Base-by-base conservation (phyloP, 2,113 vertebrate species). In the Clarias batrachus region DNA sequence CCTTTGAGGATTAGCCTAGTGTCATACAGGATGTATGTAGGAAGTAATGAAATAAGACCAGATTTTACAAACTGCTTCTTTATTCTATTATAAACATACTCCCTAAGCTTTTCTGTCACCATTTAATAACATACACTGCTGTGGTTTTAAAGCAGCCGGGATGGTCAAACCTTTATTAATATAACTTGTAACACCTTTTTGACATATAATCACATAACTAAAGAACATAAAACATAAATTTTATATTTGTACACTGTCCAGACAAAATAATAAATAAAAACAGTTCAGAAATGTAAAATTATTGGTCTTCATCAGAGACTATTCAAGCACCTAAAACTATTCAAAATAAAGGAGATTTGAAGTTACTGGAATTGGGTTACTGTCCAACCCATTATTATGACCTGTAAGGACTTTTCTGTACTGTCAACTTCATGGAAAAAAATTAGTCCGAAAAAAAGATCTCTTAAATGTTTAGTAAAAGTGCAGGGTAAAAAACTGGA, bases 81-180 rank as follows among this genome's bases (percentile, higher is more conserved):
- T 71, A 30, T 7, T 71, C 27, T 71, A 37, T 19, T 70, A 33
- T 86, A 81, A 90, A 66, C 82, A 89, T 87, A 89, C 91, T 89
- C 87, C 68, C 79, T 65, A 37, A 80, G 33, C 87, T 82, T 73
- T 56, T 79, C 74, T 81, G 65, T 80, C 37, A 54, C 54, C 23
- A 85, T 63, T 41, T 62, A 79, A 71, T 86, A 87, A 86, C 48
- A 14, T 27, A 30, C 4, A 80, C 80, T 30, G 71, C 10, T 89
- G 73, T 74, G 91, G 87, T 77, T 27, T 66, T 66, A 27, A n/a
- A 23, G 60, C 23, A 60, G 57, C 0, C 0, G 3, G 57, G 60
- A 2, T 63, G 60, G 60, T 63, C 23, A 25, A 63, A 63, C 25
- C 41, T 41, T 41, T 0, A 41, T 7, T 41, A 6, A 41, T 41